These are phyloP conservation scores for Sclerodermus sp. DNA, from an alignment of 2,888 invertebrate species.

Conservation along the genomic window DNA sequence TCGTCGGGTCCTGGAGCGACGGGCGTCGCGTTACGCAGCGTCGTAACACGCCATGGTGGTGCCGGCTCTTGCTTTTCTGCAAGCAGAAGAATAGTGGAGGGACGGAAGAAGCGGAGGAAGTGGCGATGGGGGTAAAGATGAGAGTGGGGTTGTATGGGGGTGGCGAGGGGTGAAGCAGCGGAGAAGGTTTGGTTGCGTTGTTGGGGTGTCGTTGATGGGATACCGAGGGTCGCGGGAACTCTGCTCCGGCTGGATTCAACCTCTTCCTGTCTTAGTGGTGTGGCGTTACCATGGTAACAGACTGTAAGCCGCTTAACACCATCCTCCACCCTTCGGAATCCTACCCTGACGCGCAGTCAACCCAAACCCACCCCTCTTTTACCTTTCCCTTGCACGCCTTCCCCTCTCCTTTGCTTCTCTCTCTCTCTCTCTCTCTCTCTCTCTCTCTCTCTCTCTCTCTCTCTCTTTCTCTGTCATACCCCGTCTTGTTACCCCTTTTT, in stretches of 20 bases:
- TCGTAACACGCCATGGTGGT: too few relatives aligned
- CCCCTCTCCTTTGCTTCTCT: constrained; percentile 15
- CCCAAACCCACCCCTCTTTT: constrained; percentile 20
- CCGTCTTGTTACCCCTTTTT: constrained; percentile 6
- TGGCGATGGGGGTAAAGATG: too few relatives aligned
- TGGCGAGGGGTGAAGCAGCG: constrained; percentile 12
- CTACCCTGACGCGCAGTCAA: constrained; percentile 35
- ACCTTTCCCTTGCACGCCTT: constrained; percentile 5
- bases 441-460: constrained; percentile 8
- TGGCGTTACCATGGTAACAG: constrained; percentile 55
- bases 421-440: constrained; percentile 10
- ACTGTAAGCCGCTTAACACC: constrained; percentile 56
- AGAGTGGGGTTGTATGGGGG: constrained; percentile 6
- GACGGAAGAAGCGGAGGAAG: too few relatives aligned
- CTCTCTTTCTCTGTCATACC: constrained; percentile 14
- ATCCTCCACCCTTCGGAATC: constrained; percentile 32
- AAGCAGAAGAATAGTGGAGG: too few relatives aligned
- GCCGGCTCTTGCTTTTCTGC: too few relatives aligned
- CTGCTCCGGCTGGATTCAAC: constrained; percentile 27
- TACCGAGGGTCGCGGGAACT: constrained; percentile 7
- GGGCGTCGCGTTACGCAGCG: too few relatives aligned
- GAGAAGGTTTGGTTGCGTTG: not conserved
- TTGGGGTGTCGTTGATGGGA: constrained; percentile 23
- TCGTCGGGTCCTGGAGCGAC: too few relatives aligned
- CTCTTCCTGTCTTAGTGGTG: constrained; percentile 48